phyloP scores from a whole-genome alignment of 2,888 invertebrate genomes.

The Acanthosoma haemorrhoidale region DNA sequence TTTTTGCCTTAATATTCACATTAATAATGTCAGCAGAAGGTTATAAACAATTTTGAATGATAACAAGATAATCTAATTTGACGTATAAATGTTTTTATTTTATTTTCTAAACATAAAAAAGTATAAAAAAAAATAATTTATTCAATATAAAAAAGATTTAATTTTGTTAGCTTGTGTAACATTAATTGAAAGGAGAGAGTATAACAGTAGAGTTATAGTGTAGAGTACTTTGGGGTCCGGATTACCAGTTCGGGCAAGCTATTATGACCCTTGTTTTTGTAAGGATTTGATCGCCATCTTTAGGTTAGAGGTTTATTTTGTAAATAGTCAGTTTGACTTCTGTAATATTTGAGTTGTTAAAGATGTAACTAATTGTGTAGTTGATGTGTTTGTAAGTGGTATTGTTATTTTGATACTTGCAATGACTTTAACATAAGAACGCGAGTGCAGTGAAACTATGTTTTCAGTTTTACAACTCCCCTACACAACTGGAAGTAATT shows the following conservation, averaged over 20 bases:
- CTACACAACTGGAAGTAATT: conserved; percentile 27
- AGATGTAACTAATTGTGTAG: conserved; percentile 17
- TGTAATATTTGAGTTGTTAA: conserved; percentile 17
- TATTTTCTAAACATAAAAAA: too few relatives aligned
- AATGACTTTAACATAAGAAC: conserved; percentile 11
- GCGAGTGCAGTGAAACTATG: conserved; percentile 29
- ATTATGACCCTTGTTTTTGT: conserved; percentile 61
- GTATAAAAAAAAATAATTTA: too few relatives aligned
- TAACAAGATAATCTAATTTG: too few relatives aligned
- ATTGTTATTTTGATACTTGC: background rate
- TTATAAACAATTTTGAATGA: too few relatives aligned
- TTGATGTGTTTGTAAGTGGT: conserved; percentile 12
- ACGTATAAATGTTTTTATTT: too few relatives aligned
- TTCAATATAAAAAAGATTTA: too few relatives aligned
- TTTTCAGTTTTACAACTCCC: conserved; percentile 27
- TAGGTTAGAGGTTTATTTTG: conserved; percentile 58
- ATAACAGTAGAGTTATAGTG: background rate
- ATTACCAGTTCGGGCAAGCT: conserved; percentile 33
- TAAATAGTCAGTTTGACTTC: conserved; percentile 44
- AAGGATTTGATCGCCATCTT: conserved; percentile 79
- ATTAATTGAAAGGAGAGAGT: too few relatives aligned
- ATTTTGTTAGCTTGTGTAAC: too few relatives aligned
- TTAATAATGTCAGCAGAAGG: too few relatives aligned
- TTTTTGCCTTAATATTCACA: too few relatives aligned
- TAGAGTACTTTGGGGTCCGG: conserved; percentile 35